phyloP scores from a whole-genome alignment of 37 sponge, comb jelly and placozoan genomes.

The Tethya wilhelma region DNA sequence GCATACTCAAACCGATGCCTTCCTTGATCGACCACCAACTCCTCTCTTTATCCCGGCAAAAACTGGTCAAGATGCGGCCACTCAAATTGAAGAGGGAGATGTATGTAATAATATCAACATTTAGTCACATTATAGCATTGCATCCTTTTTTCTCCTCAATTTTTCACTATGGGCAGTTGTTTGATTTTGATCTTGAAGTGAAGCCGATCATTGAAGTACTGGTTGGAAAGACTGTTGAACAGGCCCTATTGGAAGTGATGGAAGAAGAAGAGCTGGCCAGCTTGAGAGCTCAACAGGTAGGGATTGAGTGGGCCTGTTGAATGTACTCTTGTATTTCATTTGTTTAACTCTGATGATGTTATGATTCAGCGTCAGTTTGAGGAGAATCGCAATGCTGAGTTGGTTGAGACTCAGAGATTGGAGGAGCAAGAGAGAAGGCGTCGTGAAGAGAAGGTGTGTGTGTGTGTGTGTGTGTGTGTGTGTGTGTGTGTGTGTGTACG shows the following conservation, averaged over 20 bases:
- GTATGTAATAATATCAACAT: constrained; percentile 44
- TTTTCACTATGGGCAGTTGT: constrained; percentile 72
- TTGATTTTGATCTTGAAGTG: constrained; percentile 97
- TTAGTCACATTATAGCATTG: not conserved
- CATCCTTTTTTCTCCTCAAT: not conserved
- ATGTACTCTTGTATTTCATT: not conserved
- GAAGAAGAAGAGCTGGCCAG: constrained; percentile 97
- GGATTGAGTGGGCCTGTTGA: not conserved
- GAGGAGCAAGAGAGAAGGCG: constrained; percentile 97
- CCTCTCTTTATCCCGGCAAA: constrained; percentile 98
- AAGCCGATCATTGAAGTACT: constrained; percentile 95
- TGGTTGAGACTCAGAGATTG: constrained; percentile 96
- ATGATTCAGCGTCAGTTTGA: constrained; percentile 86
- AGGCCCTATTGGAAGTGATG: constrained; percentile 98
- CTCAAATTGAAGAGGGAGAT: constrained; percentile 98
- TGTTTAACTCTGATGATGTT: not conserved
- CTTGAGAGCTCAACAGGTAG: constrained; percentile 88
- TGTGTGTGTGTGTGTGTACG: too few species aligned
- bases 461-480: not conserved
- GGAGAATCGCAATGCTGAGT: constrained; percentile 93
- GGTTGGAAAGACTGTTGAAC: constrained; percentile 99
- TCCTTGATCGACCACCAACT: constrained; percentile 95
- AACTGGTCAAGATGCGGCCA: constrained; percentile 91
- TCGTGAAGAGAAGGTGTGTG: constrained; percentile 85
- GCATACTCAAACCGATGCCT: constrained; percentile 96